Percentiles rank a stretch among this genome's conserved stretches.
These are phyloP conservation scores for Lagorchestes hirsutus DNA, from an alignment of 2,797 vertebrate genomes.

Conservation along the genomic window DNA sequence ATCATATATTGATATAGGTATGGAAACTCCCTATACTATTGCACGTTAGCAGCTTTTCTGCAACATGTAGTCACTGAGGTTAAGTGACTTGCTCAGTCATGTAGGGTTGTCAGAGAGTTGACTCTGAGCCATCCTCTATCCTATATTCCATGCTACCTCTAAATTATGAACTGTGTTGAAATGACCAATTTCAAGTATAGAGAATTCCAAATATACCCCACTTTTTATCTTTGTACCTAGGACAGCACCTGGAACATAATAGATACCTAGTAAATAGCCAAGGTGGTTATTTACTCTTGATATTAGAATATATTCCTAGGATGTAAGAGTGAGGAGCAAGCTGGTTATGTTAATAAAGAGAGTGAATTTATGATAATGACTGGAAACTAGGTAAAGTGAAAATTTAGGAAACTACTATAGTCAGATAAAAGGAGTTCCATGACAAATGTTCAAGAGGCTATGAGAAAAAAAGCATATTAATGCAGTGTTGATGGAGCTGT, in stretches of 20 bases:
- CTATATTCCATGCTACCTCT: not conserved
- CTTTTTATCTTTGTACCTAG: not conserved
- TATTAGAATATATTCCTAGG: not conserved
- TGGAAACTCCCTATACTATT: not conserved
- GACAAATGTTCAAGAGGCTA: not conserved
- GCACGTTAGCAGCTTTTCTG: not conserved
- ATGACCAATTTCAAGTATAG: not conserved
- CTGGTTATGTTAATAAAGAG: not conserved
- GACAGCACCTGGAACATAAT: not conserved
- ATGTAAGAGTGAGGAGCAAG: not conserved
- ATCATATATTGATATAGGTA: not conserved
- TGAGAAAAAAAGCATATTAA: not conserved
- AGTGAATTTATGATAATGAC: not conserved
- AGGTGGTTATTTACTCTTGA: slow-evolving; percentile 14
- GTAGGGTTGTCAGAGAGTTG: not conserved
- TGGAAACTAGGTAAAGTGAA: not conserved
- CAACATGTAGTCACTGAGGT: not conserved
- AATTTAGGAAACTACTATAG: not conserved
- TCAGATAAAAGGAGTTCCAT: not conserved
- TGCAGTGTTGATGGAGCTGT: not conserved
- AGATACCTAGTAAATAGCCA: not conserved
- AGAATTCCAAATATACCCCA: not conserved
- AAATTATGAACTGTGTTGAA: slow-evolving; percentile 21
- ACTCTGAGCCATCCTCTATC: not conserved
- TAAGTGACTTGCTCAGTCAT: not conserved